A percentile compares a stretch with the other conserved stretches of the same genome.
These are phyloP conservation scores for Thymelicus lineola DNA, from an alignment of 2,888 invertebrate species.

Conservation along the genomic window DNA sequence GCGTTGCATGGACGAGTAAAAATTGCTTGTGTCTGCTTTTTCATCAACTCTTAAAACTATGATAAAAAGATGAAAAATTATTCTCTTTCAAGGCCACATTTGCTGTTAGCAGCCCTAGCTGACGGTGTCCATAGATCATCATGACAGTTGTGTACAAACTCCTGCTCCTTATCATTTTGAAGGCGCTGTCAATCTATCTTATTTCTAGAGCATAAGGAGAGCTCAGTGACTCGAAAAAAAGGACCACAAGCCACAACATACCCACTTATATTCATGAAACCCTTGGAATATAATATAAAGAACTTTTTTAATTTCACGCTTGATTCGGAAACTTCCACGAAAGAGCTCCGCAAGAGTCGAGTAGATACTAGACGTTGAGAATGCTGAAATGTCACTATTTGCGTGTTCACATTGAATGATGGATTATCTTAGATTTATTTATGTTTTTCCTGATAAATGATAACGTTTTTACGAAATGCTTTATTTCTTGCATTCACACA, in stretches of 20 bases:
- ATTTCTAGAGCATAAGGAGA: neutral
- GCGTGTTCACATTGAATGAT: conserved; percentile 49
- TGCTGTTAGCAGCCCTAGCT: no score
- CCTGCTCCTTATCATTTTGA: conserved; percentile 5
- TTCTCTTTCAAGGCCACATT: no score
- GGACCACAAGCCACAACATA: conserved; percentile 25
- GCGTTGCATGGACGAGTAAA: no score
- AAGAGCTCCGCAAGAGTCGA: conserved; percentile 53
- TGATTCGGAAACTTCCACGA: conserved; percentile 68
- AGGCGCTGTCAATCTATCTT: neutral
- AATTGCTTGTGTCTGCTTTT: no score
- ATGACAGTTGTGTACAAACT: neutral
- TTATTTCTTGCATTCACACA: neutral
- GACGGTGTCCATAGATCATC: neutral
- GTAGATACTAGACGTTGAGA: conserved; percentile 50
- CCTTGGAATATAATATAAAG: conserved; percentile 53
- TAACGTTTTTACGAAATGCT: conserved; percentile 9
- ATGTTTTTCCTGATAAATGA: conserved; percentile 24
- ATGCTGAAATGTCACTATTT: conserved; percentile 38
- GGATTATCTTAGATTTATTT: conserved; percentile 48
- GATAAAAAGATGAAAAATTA: no score
- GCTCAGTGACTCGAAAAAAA: conserved; percentile 24
- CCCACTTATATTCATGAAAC: conserved; percentile 38
- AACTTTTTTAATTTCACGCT: conserved; percentile 83
- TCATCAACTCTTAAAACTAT: no score